phyloP scores from a whole-genome alignment of 1,140 invertebrate species.

The Drosophila melanica region DNA sequence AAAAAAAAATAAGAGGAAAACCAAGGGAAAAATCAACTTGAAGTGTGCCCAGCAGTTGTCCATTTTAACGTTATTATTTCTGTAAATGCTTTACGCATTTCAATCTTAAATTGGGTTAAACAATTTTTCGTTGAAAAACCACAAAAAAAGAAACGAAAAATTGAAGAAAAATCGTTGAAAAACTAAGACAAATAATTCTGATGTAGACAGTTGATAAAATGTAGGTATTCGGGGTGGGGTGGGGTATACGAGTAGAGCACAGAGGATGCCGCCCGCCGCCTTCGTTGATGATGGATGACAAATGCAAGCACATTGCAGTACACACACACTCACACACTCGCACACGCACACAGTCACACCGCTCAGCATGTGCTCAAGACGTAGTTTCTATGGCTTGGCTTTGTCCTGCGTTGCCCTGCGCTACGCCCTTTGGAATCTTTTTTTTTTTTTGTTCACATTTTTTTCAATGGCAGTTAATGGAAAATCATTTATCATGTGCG shows the following conservation, averaged over 20 bases:
- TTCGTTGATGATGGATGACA: slow-evolving; percentile 74
- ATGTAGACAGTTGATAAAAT: slow-evolving; percentile 33
- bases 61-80: slow-evolving; percentile 3
- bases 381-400: slow-evolving; percentile 31
- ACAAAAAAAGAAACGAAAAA: slow-evolving; percentile 15
- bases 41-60: slow-evolving; percentile 10
- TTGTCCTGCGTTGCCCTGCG: slow-evolving; percentile 23
- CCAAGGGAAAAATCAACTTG: slow-evolving; percentile 11
- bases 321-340: slow-evolving; percentile 15
- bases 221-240: neutral
- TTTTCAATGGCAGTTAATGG: slow-evolving; percentile 76
- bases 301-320: slow-evolving; percentile 56
- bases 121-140: slow-evolving; percentile 18
- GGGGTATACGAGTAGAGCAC: neutral
- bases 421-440: slow-evolving; percentile 24
- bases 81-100: slow-evolving; percentile 25
- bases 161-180: slow-evolving; percentile 31
- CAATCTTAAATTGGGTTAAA: slow-evolving; percentile 58
- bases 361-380: slow-evolving; percentile 32
- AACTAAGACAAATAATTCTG: slow-evolving; percentile 48
- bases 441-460: slow-evolving; percentile 17
- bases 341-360: neutral
- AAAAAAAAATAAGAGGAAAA: neutral
- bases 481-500: slow-evolving; percentile 82
- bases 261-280: slow-evolving; percentile 19